Percentiles rank a stretch among this genome's conserved stretches.
Evolutionary conservation across 2,888 invertebrate genomes (phyloP).

Genomic region (Ectemnius cavifrons): DNA sequence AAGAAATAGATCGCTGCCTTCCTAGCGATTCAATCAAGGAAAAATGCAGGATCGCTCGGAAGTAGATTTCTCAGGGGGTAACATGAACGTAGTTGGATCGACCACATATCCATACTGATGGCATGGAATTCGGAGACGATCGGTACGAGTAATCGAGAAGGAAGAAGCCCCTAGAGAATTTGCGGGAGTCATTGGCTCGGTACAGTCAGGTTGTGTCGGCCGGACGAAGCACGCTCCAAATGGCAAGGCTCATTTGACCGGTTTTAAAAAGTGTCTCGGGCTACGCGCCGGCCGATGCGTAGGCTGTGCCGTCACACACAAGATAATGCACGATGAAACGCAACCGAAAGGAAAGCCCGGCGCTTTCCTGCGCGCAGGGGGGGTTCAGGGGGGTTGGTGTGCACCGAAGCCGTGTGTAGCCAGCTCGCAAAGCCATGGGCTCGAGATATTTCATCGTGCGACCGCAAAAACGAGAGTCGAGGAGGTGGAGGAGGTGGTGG

Average conservation of each 20-base stretch:
- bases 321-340: slow-evolving; percentile 9
- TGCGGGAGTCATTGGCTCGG: slow-evolving; percentile 2
- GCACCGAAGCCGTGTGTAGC: slow-evolving; percentile 10
- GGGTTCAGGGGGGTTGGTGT: background rate
- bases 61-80: too few species aligned
- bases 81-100: too few species aligned
- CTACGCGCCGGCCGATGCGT: background rate
- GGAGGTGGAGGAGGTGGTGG: slow-evolving; percentile 52
- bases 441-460: slow-evolving; percentile 41
- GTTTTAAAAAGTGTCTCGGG: background rate
- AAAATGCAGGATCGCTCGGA: too few species aligned
- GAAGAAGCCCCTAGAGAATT: slow-evolving; percentile 11
- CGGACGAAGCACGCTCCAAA: background rate
- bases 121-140: background rate
- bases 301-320: background rate
- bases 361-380: background rate
- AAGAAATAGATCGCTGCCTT: too few species aligned
- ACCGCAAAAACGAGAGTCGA: slow-evolving; percentile 52
- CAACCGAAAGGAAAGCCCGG: slow-evolving; percentile 11
- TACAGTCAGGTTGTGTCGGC: background rate
- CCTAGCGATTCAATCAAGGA: too few species aligned
- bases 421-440: slow-evolving; percentile 35
- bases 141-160: slow-evolving; percentile 8
- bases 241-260: slow-evolving; percentile 10
- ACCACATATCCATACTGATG: too few species aligned